Base-by-base conservation (phyloP, 2,113 vertebrate genomes). In the Alectura lathami region DNA sequence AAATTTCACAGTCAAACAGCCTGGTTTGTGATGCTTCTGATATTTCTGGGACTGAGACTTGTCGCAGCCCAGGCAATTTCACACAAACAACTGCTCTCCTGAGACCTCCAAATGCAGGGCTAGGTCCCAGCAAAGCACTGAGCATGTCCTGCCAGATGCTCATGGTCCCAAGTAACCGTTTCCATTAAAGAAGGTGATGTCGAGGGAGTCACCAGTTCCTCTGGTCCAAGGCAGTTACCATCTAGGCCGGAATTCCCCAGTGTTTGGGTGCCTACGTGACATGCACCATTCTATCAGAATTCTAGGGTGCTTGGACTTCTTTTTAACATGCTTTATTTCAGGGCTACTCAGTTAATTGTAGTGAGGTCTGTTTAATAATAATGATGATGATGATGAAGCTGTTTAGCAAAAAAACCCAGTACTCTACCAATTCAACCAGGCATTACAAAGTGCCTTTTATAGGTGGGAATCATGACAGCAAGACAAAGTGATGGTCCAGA, bases 81-180 rank as follows among this genome's bases (percentile, higher is more conserved):
- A 91, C 50, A 43, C 72, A 67, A 95, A 80, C 47, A 86, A 48
- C 57, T 87, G 45, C 66, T 90, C 70, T 75, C 79, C 57, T 42
- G 86, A 93, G 69, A 87, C 63, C 56, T 80, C 47, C 67, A 91
- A 63, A 91, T 4, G 23, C 83, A 86, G 45, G 40, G 68, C 67
- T 51, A 64, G 53, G 86, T 54, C 42, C 43, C 89, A 85, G 38
- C 50, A 88, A 88, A 95, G 27, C 51, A 59, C 67, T 27, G 21
- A 94, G 66, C 51, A 72, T 48, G 60, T 91, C 64, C 60, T 89
- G 85, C 45, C 84, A 93, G 62, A 87, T 79, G 89, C 69, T 68
- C 23, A 57, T 0, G 76, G 72, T 64, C 57, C 56, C 57, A 60
- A 79, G 0, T 6, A 93, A 90, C 60, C 67, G 56, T 14, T 78